Evolutionary conservation across 2,888 invertebrate genomes (phyloP), one percentile per base, ranked within the genome.

Genomic region (Chironomus riparius): DNA sequence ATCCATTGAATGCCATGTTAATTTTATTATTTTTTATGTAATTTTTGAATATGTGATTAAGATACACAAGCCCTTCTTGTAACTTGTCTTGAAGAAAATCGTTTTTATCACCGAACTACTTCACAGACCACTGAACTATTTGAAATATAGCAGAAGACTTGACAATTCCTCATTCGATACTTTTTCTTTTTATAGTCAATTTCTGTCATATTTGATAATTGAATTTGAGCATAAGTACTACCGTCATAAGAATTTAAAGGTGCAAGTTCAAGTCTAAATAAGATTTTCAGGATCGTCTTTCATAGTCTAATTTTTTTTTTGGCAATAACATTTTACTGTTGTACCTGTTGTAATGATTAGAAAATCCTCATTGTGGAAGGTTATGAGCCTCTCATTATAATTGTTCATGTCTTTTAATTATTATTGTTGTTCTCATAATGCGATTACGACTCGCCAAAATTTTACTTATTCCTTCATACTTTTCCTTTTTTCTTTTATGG

Each of bases 11-110:
- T 22, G 65, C 10, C 22, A 65, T 65, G 56, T 56, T n/a, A 7
- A 56, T 56, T 15, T 15, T 50, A 48, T 13, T n/a, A 48, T 15
- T 50, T 50, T 50, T 50, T 15, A 50, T 15, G 3, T 4, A 4
- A 28, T 4, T 56, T n/a, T 28, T 24, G 38, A 5, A 68, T 28
- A 12, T 13, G 13, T 24, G 24, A 68, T 68, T 24, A 10, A 18
- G 21, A 4, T 28, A 28, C 24, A 24, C 24, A n/a, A 38, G 47
- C 18, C 21, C n/a, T 70, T 10, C 15, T 70, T 12, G 2, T n/a
- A 5, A 15, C 28, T 70, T 70, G 18, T 47, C 70, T 47, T 50
- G 70, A 70, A 70, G 70, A 70, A 70, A 70, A 70, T 70, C 70
- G 50, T n/a, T 70, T 70, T 2, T 10, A 48, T 18, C 22, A 18